Conservation (phyloP, 2,888 invertebrate genomes). For the Ametastegia equiseti region DNA sequence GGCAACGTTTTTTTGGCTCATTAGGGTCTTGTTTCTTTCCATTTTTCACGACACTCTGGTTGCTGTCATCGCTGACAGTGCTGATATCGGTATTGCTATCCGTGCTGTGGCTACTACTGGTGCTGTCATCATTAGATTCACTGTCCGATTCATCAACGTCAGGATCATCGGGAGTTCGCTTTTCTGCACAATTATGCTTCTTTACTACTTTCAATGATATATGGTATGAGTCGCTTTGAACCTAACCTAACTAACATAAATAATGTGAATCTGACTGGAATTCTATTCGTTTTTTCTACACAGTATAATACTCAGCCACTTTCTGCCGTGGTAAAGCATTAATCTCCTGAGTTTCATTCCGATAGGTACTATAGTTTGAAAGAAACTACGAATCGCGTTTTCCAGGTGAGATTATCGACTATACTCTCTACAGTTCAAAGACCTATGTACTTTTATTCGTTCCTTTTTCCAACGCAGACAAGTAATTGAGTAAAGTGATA, state of each 20-base stretch:
- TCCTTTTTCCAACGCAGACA: conserved; percentile 2
- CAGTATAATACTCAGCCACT: too few species aligned
- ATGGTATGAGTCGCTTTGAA: too few species aligned
- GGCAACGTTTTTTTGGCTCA: background rate
- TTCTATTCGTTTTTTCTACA: too few species aligned
- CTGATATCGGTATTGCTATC: background rate
- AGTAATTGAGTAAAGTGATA: background rate
- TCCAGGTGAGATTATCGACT: too few species aligned
- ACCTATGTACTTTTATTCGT: background rate
- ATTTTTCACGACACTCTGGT: background rate
- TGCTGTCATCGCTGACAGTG: background rate
- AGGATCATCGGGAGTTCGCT: background rate
- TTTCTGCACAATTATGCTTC: conserved; percentile 3
- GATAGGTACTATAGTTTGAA: too few species aligned
- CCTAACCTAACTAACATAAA: too few species aligned
- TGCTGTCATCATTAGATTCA: background rate
- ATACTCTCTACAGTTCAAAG: too few species aligned
- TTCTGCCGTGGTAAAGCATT: too few species aligned
- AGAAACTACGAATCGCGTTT: too few species aligned
- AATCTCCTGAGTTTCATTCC: too few species aligned
- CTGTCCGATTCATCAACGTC: conserved; percentile 16
- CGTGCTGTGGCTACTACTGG: background rate
- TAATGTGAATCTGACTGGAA: too few species aligned
- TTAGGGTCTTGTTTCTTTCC: background rate
- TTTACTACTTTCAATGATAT: background rate